These are phyloP conservation scores for Lydus trimaculatus DNA, from an alignment of 2,888 invertebrate genomes.

Conservation along the genomic window DNA sequence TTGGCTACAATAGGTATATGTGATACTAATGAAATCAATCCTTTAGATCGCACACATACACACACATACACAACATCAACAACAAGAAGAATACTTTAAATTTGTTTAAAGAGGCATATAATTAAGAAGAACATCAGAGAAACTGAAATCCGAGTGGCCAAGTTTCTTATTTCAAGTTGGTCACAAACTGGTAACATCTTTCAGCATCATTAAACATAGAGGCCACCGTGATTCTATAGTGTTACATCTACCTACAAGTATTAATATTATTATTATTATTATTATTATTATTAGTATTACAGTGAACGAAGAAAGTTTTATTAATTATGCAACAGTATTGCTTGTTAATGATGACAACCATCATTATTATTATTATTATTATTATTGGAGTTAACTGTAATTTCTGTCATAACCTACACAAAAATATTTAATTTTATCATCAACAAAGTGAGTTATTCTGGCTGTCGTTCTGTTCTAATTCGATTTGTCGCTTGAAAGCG, in stretches of 20 bases:
- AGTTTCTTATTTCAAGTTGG: constrained; percentile 5
- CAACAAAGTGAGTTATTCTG: constrained; percentile 3
- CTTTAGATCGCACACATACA: background rate
- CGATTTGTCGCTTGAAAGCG: constrained; percentile 13
- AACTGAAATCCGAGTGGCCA: background rate
- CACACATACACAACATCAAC: background rate
- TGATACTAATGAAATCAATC: constrained; percentile 6
- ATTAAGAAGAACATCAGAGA: constrained; percentile 3
- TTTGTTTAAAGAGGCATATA: constrained; percentile 8
- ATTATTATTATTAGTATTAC: too few relatives aligned
- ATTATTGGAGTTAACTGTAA: too few relatives aligned
- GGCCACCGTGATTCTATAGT: constrained; percentile 5
- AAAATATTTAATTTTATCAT: background rate
- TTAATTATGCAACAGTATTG: too few relatives aligned
- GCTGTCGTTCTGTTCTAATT: constrained; percentile 12
- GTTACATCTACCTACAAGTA: background rate
- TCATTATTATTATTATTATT: too few relatives aligned
- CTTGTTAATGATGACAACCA: too few relatives aligned
- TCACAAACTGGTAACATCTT: background rate
- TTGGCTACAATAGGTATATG: background rate
- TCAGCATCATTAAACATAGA: constrained; percentile 9
- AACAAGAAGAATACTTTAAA: background rate
- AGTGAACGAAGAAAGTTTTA: too few relatives aligned
- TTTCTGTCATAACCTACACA: background rate
- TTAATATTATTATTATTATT: background rate